Evolutionary conservation across 2,888 invertebrate species (phyloP), one percentile per base, ranked within the genome.

Genomic region (Sinhomidia bicolor): DNA sequence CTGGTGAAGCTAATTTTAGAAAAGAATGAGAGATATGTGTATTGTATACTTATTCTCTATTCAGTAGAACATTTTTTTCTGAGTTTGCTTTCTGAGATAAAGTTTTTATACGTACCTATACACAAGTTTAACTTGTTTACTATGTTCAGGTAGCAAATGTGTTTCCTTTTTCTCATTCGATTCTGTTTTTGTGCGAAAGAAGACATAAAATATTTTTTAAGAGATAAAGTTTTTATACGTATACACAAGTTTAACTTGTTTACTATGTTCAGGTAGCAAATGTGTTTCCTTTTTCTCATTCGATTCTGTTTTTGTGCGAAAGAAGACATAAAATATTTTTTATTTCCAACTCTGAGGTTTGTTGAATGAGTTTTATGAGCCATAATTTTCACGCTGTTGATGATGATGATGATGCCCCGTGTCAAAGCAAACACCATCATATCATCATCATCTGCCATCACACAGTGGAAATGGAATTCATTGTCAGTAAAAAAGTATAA

Each of bases 341-440:
- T 88, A 82, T 60, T 85, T 83, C 87, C 89, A 89, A 88, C 89
- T 88, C 87, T 89, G 89, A 88, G 89, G 86, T 76, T 85, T 80
- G 82, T 89, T 91, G 89, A 91, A 90, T 90, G 89, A 83, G 76
- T 92, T 92, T 92, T 92, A 92, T 90, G 90, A 90, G 88, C 92
- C 85, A 91, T 92, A 91, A 91, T 90, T 87, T 91, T 92, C 91
- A 91, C 92, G 91, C 92, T 91, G 80, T 60, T 57, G 57, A 51
- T 60, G 36, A 41, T 41, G 47, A 51, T 41, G 54, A 14, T 23
- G 60, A 32, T 29, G 81, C 74, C 89, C 81, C 84, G 90, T 91
- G 90, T 91, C 90, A 91, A 91, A 90, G 90, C 89, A 91, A 90
- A 91, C 57, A 82, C 36, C 47, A 88, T 78, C 76, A 62, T n/a